Evolutionary conservation across 1,140 invertebrate genomes (phyloP).

Genomic region (Piezodorus guildinii): DNA sequence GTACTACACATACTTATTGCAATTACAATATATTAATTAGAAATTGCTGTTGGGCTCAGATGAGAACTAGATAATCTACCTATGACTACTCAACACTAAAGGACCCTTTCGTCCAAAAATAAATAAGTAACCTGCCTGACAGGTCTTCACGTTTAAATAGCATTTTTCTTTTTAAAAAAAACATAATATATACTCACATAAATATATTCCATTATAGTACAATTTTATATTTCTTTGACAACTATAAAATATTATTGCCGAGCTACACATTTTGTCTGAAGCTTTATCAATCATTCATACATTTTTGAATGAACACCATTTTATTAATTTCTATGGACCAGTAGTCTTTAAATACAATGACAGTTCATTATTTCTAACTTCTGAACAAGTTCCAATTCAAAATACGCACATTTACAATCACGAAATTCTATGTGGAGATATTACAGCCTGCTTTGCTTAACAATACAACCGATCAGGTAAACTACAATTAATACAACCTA

Average conservation of each 20-base stretch:
- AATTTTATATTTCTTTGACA: background rate
- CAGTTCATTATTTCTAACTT: no score
- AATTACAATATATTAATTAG: no score
- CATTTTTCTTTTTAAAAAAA: background rate
- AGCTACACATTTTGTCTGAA: background rate
- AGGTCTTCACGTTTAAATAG: background rate
- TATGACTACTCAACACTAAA: background rate
- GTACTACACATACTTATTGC: no score
- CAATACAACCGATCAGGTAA: no score
- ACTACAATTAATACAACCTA: no score
- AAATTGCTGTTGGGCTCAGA: no score
- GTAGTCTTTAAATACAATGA: background rate
- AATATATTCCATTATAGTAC: slow-evolving; percentile 4
- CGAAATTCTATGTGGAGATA: no score
- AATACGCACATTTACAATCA: no score
- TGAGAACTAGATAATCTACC: background rate
- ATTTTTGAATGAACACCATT: background rate
- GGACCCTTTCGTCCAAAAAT: slow-evolving; percentile 5
- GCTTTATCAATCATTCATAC: background rate
- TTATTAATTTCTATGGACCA: background rate
- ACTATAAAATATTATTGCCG: background rate
- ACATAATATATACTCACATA: background rate
- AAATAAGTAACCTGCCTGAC: background rate
- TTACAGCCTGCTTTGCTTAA: no score
- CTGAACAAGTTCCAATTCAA: no score